A percentile compares a stretch with the other conserved stretches of the same genome.
phyloP scores from a whole-genome alignment of 2,888 invertebrate species.

The Nectonema munidae region DNA sequence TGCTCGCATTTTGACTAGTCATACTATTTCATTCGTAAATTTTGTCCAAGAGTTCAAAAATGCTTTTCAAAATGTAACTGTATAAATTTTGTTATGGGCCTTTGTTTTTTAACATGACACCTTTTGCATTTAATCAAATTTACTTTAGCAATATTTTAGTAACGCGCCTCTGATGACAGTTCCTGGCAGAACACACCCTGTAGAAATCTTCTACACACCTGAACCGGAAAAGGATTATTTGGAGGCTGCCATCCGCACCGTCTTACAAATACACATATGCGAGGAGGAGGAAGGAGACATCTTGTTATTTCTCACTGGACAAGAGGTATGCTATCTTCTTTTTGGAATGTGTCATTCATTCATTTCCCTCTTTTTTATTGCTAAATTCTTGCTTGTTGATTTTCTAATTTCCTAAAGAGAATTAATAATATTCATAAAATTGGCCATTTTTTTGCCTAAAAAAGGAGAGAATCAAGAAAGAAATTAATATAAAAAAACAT shows the following conservation, averaged over 20 bases:
- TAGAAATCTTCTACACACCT: slow-evolving; percentile 92
- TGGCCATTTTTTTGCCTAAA: slow-evolving; percentile 9
- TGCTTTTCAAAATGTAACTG: no score
- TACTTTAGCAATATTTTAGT: slow-evolving; percentile 56
- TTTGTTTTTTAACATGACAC: no score
- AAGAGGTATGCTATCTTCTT: slow-evolving; percentile 27
- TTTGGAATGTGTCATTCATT: slow-evolving; percentile 12
- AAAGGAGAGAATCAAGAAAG: no score
- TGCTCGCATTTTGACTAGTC: no score
- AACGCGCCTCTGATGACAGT: slow-evolving; percentile 93
- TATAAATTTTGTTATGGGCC: no score
- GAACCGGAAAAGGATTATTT: slow-evolving; percentile 88
- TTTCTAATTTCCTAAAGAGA: background rate
- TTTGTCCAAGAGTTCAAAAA: no score
- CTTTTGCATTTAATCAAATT: background rate
- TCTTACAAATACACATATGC: slow-evolving; percentile 68
- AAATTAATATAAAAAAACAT: no score
- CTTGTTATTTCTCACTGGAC: slow-evolving; percentile 49
- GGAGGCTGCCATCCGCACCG: slow-evolving; percentile 88
- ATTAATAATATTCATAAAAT: background rate
- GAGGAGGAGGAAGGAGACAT: slow-evolving; percentile 40
- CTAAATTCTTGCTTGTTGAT: slow-evolving; percentile 6
- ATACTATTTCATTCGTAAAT: no score
- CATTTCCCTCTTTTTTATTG: slow-evolving; percentile 1
- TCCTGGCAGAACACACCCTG: slow-evolving; percentile 71